Evolutionary conservation across 2,113 vertebrate species (phyloP), one percentile per base, ranked within the genome.

Genomic region (Atlantisia rogersi): DNA sequence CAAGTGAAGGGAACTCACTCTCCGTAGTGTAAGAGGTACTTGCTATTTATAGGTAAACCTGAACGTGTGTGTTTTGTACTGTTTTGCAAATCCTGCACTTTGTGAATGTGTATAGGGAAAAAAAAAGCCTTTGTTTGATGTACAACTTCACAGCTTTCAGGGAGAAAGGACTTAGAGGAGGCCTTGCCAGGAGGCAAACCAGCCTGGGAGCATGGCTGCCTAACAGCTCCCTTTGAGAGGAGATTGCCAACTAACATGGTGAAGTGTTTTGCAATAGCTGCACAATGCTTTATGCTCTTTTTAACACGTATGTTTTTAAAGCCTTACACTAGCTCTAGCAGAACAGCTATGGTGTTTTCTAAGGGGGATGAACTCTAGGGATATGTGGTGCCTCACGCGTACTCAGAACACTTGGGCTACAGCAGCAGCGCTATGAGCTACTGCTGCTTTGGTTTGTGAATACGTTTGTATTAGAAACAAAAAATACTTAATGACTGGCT

Each of bases 221-320:
- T 37, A 42, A 65, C 73, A 58, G 80, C 84, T 86, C 90, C 35
- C 12, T 76, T 62, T 31, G 78, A 64, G 86, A 76, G 63, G 77
- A 42, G 64, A 81, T 40, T 62, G 86, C 86, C 77, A 39, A 31
- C 79, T 88, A 62, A 86, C 65, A 18, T 32, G 35, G 71, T 85
- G 56, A 80, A 92, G 78, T 86, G 48, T 92, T 95, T 90, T 69
- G 75, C 93, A 87, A 59, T 78, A 90, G 70, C 87, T 89, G 76
- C 94, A 94, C 69, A 81, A 85, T 94, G 92, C 95, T 85, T 91
- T 75, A 68, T 69, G 90, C 77, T 94, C 82, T 82, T 95, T 94
- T 83, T 74, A 88, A 82, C 92, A 93, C 79, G 37, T 93, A 87
- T 69, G 35, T 91, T 95, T 96, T 82, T 78, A 78, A 96, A 94